Evolutionary conservation across 2,888 invertebrate species (phyloP).

Genomic region (Liopterus haemorrhoidalis): DNA sequence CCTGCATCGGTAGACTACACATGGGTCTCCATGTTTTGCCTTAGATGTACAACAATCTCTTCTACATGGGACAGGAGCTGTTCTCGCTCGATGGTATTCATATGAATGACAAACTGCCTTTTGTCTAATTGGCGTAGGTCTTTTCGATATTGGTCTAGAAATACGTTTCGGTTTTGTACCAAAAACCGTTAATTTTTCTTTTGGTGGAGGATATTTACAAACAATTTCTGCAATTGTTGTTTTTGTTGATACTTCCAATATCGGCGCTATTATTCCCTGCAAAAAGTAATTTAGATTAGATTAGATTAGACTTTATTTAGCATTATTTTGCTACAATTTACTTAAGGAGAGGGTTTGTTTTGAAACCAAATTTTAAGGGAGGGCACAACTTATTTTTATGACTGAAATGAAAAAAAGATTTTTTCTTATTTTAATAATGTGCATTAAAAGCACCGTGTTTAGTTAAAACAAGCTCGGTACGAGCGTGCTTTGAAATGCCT

Average conservation of each 20-base stretch:
- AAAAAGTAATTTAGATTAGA: constrained; percentile 28
- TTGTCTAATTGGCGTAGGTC: constrained; percentile 40
- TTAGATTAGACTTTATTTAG: too few species aligned
- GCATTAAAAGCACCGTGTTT: too few species aligned
- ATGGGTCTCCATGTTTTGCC: too few species aligned
- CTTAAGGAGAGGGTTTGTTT: not conserved
- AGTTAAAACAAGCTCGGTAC: too few species aligned
- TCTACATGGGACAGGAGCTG: constrained; percentile 37
- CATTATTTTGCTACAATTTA: too few species aligned
- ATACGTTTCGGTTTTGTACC: constrained; percentile 42
- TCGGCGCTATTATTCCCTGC: constrained; percentile 65
- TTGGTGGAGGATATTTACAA: constrained; percentile 32
- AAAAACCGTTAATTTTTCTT: constrained; percentile 31
- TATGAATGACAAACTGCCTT: constrained; percentile 51
- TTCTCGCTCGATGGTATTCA: constrained; percentile 49
- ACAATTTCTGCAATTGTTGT: constrained; percentile 60
- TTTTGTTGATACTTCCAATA: constrained; percentile 63
- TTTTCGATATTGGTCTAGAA: constrained; percentile 21
- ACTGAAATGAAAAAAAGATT: too few species aligned
- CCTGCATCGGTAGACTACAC: too few species aligned
- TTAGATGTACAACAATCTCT: not conserved
- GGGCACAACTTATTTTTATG: too few species aligned
- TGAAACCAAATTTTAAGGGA: too few species aligned
- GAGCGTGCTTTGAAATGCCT: too few species aligned
- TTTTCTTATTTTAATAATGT: too few species aligned